Percentiles rank a stretch among this genome's conserved stretches.
Evolutionary conservation across 1,140 invertebrate genomes (phyloP).

Genomic region (Drosophila eugracilis): DNA sequence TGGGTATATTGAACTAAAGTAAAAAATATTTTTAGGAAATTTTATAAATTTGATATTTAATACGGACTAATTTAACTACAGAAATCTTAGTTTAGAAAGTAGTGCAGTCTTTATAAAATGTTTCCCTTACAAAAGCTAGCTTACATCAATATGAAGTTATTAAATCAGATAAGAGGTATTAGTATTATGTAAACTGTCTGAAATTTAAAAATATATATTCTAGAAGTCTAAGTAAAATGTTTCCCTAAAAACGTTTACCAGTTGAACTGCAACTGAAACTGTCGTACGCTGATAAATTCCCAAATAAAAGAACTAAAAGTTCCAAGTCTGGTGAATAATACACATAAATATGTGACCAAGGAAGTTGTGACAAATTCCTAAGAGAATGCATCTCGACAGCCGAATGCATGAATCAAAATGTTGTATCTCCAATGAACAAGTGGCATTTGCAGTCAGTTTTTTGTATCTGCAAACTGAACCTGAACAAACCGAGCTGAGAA

Average conservation of each 20-base stretch:
- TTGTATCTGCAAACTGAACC: constrained; percentile 8
- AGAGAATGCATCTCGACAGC: constrained; percentile 26
- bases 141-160: no score
- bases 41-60: background rate
- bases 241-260: background rate
- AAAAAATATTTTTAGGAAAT: no score
- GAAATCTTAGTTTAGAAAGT: no score
- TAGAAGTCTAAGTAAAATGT: no score
- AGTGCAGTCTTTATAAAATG: no score
- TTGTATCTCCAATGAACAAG: constrained; percentile 32
- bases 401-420: constrained; percentile 28
- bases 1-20: background rate
- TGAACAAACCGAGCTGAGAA: constrained; percentile 5
- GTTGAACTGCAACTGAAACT: background rate
- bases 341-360: constrained; percentile 27
- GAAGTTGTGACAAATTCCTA: constrained; percentile 29
- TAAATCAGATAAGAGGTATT: no score
- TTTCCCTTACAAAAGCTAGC: no score
- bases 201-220: no score
- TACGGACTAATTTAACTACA: background rate
- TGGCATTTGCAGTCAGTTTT: constrained; percentile 32
- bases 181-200: no score
- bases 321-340: constrained; percentile 27
- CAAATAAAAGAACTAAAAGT: background rate
- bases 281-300: background rate